phyloP scores from a whole-genome alignment of 2,797 vertebrate species.

The Chromis chromis region DNA sequence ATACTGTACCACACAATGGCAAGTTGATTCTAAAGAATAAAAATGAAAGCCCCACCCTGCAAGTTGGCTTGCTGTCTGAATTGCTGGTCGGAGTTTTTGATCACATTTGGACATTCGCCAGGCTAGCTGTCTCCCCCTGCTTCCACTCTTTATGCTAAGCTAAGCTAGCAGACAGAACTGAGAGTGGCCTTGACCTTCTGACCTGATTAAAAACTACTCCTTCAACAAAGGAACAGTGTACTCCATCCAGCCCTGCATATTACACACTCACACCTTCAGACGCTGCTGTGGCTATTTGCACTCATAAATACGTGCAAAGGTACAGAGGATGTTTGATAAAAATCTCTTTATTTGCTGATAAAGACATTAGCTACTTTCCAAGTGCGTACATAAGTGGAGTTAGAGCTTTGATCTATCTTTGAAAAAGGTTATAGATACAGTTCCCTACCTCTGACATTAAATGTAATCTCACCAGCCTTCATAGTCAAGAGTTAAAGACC shows the following conservation, averaged over 20 bases:
- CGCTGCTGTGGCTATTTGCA: background rate
- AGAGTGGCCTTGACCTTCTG: too few relatives aligned
- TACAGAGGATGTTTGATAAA: background rate
- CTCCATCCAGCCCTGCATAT: background rate
- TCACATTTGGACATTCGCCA: background rate
- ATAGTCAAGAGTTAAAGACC: background rate
- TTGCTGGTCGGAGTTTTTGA: background rate
- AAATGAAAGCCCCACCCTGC: too few relatives aligned
- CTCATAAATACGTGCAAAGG: background rate
- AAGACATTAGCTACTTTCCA: background rate
- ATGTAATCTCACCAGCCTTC: background rate
- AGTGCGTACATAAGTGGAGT: background rate
- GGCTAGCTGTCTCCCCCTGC: background rate
- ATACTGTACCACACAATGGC: too few relatives aligned
- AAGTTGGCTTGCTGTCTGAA: too few relatives aligned
- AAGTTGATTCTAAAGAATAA: too few relatives aligned
- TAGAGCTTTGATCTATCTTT: background rate
- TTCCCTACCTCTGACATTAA: background rate
- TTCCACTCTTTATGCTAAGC: background rate
- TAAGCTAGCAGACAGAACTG: background rate
- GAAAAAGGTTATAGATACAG: background rate
- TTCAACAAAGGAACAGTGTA: background rate
- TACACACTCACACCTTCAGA: background rate
- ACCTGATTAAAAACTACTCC: background rate
- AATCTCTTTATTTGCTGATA: background rate